Evolutionary conservation across 35 echinoderm and acorn worm species (phyloP), one percentile per base, ranked within the genome.

Genomic region (Strongylocentrotus purpuratus): DNA sequence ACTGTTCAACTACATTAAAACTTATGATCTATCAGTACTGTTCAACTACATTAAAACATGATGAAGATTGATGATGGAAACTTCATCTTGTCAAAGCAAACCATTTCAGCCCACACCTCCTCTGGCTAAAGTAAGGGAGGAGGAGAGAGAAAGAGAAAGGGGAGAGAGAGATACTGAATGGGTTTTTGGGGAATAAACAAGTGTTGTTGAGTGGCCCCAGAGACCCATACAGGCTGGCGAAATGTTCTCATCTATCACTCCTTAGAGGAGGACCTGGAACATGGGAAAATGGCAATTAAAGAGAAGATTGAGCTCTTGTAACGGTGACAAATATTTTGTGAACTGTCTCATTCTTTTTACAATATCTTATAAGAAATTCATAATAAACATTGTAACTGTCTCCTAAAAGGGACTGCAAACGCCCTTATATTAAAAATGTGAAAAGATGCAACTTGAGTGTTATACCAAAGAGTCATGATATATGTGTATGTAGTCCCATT

Each of bases 51-150:
- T 78, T 78, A 22, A n/a, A 78, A 78, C 65, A n/a, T 78, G 20
- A 78, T 78, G 65, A 78, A 78, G 65, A 78, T 78, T 78, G 65
- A 78, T 78, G 65, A 78, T 78, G 65, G 65, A 78, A 78, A 78
- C 65, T 78, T 78, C 28, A 78, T 78, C 65, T 78, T 78, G 65
- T 78, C 65, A 78, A 78, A 78, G 65, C 65, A 78, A 7, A 22
- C 65, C 65, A 78, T n/a, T 78, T 28, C 65, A 22, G n/a, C 65
- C 65, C 25, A 28, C 65, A 78, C 65, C 65, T 78, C 65, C 65
- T 78, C 65, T 78, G 65, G 65, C 65, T 78, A 78, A n/a, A 28
- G 52, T 59, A 59, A 59, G 28, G 25, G 65, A 28, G 65, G 65
- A 5, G 35, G 35, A 41, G 35, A 41, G 35, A 41, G 35, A 41